Evolutionary conservation across 2,113 vertebrate genomes (phyloP), one percentile per base, ranked within the genome.

Genomic region (Leptocoma aspasia): DNA sequence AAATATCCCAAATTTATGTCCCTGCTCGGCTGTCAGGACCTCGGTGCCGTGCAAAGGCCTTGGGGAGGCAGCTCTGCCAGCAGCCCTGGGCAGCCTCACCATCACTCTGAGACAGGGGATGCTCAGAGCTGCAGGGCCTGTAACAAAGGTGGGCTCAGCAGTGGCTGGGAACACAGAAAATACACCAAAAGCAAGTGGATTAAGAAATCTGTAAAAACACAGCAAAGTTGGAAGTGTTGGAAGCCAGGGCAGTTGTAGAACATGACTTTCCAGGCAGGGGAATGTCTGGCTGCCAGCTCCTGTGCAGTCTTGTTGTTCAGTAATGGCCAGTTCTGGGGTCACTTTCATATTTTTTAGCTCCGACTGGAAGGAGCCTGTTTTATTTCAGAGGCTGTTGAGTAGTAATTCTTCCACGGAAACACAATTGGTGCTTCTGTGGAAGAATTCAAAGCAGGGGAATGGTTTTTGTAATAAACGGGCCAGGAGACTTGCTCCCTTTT

Each of bases 21-120:
- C 7, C 52, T 7, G 31, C 2, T 57, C 2, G 9, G 57, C 72
- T 37, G 3, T 1, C 7, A 1, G 56, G 35, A 42, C 26, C 21
- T 16, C 1, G 1, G 20, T 1, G 71, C 75, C 1, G 15, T 0
- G 39, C 26, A 1, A 24, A 15, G 2, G 11, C 35, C 13, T 21
- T 4, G 5, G 31, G 4, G 28, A 5, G 41, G 39, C 20, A 44
- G 76, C 61, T n/a, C 5, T 17, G 41, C 11, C 66, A 6, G 66
- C 28, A 22, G 57, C 57, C 30, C 60, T 3, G 52, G 2, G 31
- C 76, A 59, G 56, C 2, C 16, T 1, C 45, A 27, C 23, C 11
- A 4, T 2, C 18, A 1, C 31, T 5, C n/a, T 5, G 41, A 53
- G 11, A 1, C 35, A 17, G 56, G 61, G 49, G 42, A 16, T 5